Evolutionary conservation across 2,888 invertebrate genomes (phyloP).

Genomic region (Chironomus tentans): DNA sequence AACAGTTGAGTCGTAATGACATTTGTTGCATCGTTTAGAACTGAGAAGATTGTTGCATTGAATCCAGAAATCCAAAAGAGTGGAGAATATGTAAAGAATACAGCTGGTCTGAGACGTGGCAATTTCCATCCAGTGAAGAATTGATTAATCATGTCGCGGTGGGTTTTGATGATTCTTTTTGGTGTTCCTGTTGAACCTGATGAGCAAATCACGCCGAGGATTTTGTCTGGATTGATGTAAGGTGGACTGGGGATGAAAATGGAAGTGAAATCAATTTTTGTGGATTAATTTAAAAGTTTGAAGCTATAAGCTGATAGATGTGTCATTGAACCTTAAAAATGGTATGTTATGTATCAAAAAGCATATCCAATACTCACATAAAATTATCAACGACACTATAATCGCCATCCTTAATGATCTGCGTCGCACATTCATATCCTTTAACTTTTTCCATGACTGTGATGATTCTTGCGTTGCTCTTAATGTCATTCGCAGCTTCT

Average conservation of each 20-base stretch:
- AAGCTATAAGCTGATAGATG: too few relatives aligned
- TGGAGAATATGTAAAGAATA: not conserved
- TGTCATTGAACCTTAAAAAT: too few relatives aligned
- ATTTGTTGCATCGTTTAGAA: not conserved
- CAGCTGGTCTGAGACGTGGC: not conserved
- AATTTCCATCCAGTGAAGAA: not conserved
- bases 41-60: not conserved
- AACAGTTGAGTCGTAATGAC: not conserved
- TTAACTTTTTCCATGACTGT: constrained; percentile 7
- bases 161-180: constrained; percentile 18
- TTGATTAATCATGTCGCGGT: not conserved
- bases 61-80: constrained; percentile 21
- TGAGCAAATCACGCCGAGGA: not conserved
- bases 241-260: not conserved
- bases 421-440: not conserved
- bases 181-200: constrained; percentile 21
- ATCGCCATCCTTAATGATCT: not conserved
- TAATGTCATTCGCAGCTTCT: not conserved
- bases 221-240: too few relatives aligned
- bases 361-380: too few relatives aligned
- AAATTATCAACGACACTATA: not conserved
- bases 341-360: too few relatives aligned
- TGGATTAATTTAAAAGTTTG: too few relatives aligned
- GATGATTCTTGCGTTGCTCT: not conserved
- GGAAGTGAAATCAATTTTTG: not conserved